These are phyloP conservation scores for Latrodectus geometricus DNA, from an alignment of 1,140 invertebrate species.

Conservation along the genomic window DNA sequence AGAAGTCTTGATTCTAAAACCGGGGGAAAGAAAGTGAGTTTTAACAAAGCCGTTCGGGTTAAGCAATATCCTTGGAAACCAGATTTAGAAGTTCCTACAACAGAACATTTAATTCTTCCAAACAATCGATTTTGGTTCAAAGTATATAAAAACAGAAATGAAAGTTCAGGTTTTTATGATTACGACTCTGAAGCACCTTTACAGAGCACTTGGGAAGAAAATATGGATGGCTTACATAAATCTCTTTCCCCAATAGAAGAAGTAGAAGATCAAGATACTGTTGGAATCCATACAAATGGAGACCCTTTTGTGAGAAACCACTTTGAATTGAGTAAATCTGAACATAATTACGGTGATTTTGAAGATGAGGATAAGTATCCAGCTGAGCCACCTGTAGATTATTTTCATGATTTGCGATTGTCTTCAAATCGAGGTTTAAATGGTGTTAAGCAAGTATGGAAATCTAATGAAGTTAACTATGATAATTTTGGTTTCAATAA, in stretches of 20 bases:
- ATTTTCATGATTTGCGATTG: conserved; percentile 28
- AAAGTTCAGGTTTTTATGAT: not conserved
- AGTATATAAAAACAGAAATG: conserved; percentile 53
- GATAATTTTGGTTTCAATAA: conserved; percentile 4
- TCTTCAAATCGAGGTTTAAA: not conserved
- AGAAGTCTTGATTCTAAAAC: conserved; percentile 45
- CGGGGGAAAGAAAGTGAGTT: conserved; percentile 38
- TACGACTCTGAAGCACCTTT: not conserved
- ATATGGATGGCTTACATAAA: conserved; percentile 18
- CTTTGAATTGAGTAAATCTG: not conserved
- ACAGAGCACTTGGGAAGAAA: conserved; percentile 20
- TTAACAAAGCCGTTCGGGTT: conserved; percentile 44
- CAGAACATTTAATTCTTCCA: conserved; percentile 48
- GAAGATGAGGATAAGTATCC: conserved; percentile 1
- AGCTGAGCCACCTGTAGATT: conserved; percentile 38
- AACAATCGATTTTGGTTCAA: conserved; percentile 60
- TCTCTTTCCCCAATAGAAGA: conserved; percentile 48
- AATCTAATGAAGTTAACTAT: not conserved
- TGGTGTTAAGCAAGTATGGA: not conserved
- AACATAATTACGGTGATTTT: not conserved
- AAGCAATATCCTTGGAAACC: conserved; percentile 51
- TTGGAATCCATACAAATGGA: not conserved
- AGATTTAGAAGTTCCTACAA: conserved; percentile 4
- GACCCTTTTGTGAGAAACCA: not conserved
- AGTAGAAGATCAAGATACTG: conserved; percentile 43